Conservation (phyloP, 2,888 invertebrate genomes). For the Flexamia atlantica region DNA sequence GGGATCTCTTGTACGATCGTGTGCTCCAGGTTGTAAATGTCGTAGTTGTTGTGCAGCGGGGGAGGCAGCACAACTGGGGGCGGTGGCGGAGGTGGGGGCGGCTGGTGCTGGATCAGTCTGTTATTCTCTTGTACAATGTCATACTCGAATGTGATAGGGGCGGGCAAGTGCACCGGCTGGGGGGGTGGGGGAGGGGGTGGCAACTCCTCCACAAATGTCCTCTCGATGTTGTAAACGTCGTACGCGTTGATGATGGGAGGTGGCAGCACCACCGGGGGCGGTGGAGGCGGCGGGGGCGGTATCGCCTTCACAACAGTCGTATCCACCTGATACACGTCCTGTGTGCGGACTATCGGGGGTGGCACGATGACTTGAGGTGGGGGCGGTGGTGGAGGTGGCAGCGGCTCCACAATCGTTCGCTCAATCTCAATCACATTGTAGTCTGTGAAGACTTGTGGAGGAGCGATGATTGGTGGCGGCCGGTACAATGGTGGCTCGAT, state of each 20-base stretch:
- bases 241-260: conserved; percentile 36
- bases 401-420: conserved; percentile 35
- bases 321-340: conserved; percentile 43
- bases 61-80: conserved; percentile 20
- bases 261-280: conserved; percentile 32
- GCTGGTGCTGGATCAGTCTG: conserved; percentile 36
- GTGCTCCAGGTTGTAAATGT: conserved; percentile 46
- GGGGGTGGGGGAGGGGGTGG: conserved; percentile 36
- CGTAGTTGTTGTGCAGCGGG: conserved; percentile 41
- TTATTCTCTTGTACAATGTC: conserved; percentile 23
- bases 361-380: conserved; percentile 30
- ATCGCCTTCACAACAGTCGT: conserved; percentile 39
- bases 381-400: conserved; percentile 30
- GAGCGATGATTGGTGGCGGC: conserved; percentile 1
- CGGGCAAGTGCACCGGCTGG: conserved; percentile 21
- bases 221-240: conserved; percentile 42
- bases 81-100: conserved; percentile 34
- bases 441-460: conserved; percentile 24
- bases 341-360: conserved; percentile 30
- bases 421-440: conserved; percentile 38
- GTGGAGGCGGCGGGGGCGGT: conserved; percentile 32
- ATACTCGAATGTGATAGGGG: conserved; percentile 22
- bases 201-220: conserved; percentile 35
- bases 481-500: background rate
- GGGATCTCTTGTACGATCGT: conserved; percentile 31